Conservation (phyloP, 2,113 vertebrate genomes). For the Rutilus rutilus region DNA sequence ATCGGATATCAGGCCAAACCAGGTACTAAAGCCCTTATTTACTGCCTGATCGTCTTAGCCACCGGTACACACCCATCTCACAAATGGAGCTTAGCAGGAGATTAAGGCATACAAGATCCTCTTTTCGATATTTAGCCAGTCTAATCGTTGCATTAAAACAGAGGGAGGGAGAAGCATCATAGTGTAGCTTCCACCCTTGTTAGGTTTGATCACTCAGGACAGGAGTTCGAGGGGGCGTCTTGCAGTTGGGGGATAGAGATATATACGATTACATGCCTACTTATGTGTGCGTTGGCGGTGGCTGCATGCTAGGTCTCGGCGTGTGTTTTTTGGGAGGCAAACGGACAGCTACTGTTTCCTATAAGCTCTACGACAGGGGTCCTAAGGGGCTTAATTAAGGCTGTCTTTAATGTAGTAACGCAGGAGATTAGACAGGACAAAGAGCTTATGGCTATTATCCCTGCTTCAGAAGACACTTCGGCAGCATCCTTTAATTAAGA, state of each 20-base stretch:
- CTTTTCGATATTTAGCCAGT: conserved; percentile 64
- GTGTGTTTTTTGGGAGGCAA: not conserved
- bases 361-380: conserved; percentile 24
- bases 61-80: conserved; percentile 57
- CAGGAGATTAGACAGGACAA: conserved; percentile 61
- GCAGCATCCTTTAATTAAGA: conserved; percentile 57
- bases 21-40: conserved; percentile 65
- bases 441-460: conserved; percentile 56
- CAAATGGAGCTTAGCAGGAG: conserved; percentile 64
- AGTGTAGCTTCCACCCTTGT: conserved; percentile 11
- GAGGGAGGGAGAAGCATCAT: conserved; percentile 26
- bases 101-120: conserved; percentile 59
- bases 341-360: not conserved
- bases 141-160: conserved; percentile 65
- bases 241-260: not conserved
- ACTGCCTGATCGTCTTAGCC: conserved; percentile 61
- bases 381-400: conserved; percentile 61
- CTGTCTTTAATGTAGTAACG: conserved; percentile 60
- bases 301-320: not conserved
- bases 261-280: not conserved
- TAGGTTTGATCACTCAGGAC: not conserved
- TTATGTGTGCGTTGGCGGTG: not conserved
- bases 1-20: conserved; percentile 56
- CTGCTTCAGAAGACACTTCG: conserved; percentile 54
- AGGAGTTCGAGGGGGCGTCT: not conserved